These are phyloP conservation scores for Steinernema khuongi DNA, from an alignment of 1,140 invertebrate genomes.

Conservation along the genomic window DNA sequence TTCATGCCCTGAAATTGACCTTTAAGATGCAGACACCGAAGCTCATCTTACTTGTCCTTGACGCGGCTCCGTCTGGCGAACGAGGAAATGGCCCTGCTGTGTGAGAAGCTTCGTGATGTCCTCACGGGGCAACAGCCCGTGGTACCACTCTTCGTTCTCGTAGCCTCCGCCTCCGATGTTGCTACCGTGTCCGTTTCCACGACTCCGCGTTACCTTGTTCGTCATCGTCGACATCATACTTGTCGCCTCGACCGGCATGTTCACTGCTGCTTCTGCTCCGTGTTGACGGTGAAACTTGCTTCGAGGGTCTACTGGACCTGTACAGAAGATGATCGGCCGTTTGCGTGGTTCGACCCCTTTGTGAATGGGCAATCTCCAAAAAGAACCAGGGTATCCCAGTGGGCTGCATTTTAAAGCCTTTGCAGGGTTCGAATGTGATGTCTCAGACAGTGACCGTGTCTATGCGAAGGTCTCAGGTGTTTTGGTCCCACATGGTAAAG, in stretches of 20 bases:
- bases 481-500: no score
- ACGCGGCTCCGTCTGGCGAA: conserved; percentile 85
- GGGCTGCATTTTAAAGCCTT: no score
- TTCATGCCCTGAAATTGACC: conserved; percentile 62
- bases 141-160: conserved; percentile 87
- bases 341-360: no score
- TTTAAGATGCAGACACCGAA: background rate
- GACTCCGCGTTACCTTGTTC: background rate
- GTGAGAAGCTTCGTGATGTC: conserved; percentile 83
- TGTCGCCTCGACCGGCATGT: background rate
- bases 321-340: no score
- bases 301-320: no score
- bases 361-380: no score
- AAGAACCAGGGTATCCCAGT: no score
- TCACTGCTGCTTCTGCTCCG: background rate
- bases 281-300: background rate
- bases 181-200: background rate
- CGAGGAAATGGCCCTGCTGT: conserved; percentile 85
- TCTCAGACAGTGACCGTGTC: no score
- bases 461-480: no score
- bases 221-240: background rate
- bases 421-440: no score
- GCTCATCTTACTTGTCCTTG: conserved; percentile 72
- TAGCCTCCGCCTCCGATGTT: background rate
- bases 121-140: conserved; percentile 87